A percentile compares a stretch with the other conserved stretches of the same genome.
Conservation (phyloP, 2,113 vertebrate genomes). For the Semnornis frantzii region DNA sequence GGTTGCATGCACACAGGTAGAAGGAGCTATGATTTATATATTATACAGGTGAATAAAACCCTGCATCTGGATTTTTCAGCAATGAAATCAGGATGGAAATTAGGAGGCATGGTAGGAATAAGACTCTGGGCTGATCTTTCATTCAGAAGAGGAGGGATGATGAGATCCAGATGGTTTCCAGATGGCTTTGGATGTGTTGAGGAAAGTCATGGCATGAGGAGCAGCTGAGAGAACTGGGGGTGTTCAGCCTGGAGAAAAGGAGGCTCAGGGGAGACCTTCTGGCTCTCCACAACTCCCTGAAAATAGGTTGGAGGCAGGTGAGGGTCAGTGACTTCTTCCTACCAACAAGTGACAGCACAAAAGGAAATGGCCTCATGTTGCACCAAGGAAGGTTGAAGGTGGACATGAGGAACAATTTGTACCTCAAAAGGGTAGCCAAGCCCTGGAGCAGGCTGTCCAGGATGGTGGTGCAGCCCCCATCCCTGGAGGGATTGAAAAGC, state of each 20-base stretch:
- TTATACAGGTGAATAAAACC: rapidly evolving
- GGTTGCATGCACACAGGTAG: neutral
- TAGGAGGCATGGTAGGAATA: neutral
- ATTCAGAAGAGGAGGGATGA: neutral
- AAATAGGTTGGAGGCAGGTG: neutral
- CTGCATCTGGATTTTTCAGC: neutral
- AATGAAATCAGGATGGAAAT: neutral
- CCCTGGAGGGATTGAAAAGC: neutral
- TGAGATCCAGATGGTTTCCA: neutral
- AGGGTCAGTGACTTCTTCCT: too few relatives aligned
- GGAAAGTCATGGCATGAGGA: neutral
- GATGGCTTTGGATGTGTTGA: neutral
- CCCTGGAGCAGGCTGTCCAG: neutral
- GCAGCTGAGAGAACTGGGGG: too few relatives aligned
- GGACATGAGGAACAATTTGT: neutral
- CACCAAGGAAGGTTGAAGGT: too few relatives aligned
- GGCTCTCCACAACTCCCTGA: neutral
- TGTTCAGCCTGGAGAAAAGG: neutral
- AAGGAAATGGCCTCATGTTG: too few relatives aligned
- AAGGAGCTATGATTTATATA: neutral
- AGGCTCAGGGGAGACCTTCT: neutral
- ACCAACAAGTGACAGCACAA: too few relatives aligned
- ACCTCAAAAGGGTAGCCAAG: neutral
- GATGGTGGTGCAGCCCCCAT: neutral
- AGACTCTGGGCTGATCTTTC: neutral